Conservation (phyloP, 1,140 invertebrate species). For the Phymorhynchus buccinoides region DNA sequence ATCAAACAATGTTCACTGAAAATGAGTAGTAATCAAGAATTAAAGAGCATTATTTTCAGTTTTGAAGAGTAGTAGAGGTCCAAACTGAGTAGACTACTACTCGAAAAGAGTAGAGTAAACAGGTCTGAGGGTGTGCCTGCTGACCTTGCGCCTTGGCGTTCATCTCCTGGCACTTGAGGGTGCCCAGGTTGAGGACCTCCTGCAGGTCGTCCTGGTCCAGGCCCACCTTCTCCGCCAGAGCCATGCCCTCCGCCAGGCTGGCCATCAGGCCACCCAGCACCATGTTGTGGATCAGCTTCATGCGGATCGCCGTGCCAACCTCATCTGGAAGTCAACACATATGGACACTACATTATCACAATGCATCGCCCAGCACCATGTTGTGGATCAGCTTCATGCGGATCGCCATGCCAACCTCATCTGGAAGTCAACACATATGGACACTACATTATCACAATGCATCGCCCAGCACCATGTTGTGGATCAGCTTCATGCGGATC, state of each 20-base stretch:
- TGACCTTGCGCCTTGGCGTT: constrained; percentile 89
- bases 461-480: constrained; percentile 90
- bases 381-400: constrained; percentile 96
- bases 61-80: too few relatives aligned
- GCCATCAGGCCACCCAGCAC: constrained; percentile 89
- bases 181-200: constrained; percentile 89
- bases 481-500: constrained; percentile 93
- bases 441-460: too few relatives aligned
- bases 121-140: too few relatives aligned
- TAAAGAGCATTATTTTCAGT: too few relatives aligned
- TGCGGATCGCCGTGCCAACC: constrained; percentile 93
- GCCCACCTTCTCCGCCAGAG: constrained; percentile 91
- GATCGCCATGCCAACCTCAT: constrained; percentile 92
- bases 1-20: too few relatives aligned
- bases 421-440: too few relatives aligned
- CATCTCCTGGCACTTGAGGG: constrained; percentile 85
- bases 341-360: too few relatives aligned
- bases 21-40: too few relatives aligned
- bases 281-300: constrained; percentile 93
- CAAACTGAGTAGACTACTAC: too few relatives aligned
- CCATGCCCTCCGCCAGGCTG: constrained; percentile 92
- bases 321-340: too few relatives aligned
- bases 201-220: constrained; percentile 91
- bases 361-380: constrained; percentile 87
- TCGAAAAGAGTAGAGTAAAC: too few relatives aligned